Conservation (phyloP, 2,113 vertebrate genomes). For the Bos indicus region DNA sequence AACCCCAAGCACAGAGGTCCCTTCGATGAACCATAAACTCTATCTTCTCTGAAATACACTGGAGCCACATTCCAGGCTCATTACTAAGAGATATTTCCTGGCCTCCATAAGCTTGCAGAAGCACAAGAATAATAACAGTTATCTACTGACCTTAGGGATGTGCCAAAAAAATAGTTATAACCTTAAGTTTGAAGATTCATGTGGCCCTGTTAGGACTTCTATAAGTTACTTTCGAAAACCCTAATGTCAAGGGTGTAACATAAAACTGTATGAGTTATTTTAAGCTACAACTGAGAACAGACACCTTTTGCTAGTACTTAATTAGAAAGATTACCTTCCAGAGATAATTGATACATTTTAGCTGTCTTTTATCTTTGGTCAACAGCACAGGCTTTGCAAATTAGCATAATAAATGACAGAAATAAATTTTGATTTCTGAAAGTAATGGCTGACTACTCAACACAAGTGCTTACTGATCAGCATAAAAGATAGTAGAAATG, state of each 20-base stretch:
- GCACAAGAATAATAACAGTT: background rate
- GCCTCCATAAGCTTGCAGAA: background rate
- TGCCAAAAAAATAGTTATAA: background rate
- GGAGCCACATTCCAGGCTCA: background rate
- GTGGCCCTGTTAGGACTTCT: background rate
- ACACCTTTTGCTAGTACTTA: background rate
- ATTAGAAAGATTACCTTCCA: background rate
- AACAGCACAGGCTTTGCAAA: background rate
- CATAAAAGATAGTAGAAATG: background rate
- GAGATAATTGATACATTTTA: background rate
- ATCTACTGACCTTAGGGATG: background rate
- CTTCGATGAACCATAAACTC: rapidly evolving
- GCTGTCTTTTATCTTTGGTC: background rate
- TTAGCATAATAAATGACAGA: background rate
- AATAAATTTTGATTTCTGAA: slow-evolving; percentile 10
- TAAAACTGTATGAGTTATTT: background rate
- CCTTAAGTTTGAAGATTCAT: background rate
- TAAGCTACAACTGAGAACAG: background rate
- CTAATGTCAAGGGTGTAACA: background rate
- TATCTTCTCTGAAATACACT: background rate
- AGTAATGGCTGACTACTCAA: background rate
- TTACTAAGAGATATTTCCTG: background rate
- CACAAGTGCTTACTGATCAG: background rate
- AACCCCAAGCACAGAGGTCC: background rate
- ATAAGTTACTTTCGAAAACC: background rate